A percentile compares a stretch with the other conserved stretches of the same genome.
Evolutionary conservation across 2,888 invertebrate genomes (phyloP).

Genomic region (Mesorhabditis spiculigera): DNA sequence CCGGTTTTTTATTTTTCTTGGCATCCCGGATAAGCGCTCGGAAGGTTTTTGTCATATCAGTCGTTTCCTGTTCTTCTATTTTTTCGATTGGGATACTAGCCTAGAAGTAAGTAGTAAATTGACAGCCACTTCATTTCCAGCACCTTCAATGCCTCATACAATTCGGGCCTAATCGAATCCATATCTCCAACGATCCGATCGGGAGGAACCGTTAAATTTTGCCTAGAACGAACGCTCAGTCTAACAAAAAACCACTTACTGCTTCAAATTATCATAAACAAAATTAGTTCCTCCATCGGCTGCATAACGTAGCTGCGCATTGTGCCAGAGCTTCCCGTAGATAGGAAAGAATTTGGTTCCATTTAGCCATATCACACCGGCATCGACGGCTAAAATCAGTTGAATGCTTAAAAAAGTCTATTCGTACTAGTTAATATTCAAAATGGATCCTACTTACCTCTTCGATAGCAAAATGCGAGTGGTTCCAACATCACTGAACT

Average conservation of each 20-base stretch:
- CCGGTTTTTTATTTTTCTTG: neutral
- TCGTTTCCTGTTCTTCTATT: neutral
- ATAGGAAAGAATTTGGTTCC: conserved; percentile 15
- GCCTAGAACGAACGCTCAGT: neutral
- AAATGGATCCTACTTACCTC: too few species aligned
- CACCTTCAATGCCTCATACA: neutral
- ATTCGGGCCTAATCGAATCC: conserved; percentile 34
- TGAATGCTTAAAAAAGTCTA: neutral
- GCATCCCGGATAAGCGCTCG: neutral
- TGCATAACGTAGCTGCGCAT: conserved; percentile 28
- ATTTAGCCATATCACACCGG: conserved; percentile 27
- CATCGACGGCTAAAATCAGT: neutral
- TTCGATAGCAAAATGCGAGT: conserved; percentile 12
- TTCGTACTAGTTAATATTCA: conserved; percentile 7
- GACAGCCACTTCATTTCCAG: neutral
- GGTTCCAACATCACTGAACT: conserved; percentile 6
- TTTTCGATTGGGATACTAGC: neutral
- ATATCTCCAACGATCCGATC: conserved; percentile 43
- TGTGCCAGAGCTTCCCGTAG: conserved; percentile 43
- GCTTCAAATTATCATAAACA: conserved; percentile 24
- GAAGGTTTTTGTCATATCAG: conserved; percentile 4
- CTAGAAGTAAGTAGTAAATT: neutral
- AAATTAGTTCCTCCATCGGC: conserved; percentile 49
- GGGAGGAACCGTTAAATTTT: conserved; percentile 21
- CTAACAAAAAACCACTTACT: neutral